phyloP scores from a whole-genome alignment of 2,113 vertebrate genomes.

The Anolis sagrei region DNA sequence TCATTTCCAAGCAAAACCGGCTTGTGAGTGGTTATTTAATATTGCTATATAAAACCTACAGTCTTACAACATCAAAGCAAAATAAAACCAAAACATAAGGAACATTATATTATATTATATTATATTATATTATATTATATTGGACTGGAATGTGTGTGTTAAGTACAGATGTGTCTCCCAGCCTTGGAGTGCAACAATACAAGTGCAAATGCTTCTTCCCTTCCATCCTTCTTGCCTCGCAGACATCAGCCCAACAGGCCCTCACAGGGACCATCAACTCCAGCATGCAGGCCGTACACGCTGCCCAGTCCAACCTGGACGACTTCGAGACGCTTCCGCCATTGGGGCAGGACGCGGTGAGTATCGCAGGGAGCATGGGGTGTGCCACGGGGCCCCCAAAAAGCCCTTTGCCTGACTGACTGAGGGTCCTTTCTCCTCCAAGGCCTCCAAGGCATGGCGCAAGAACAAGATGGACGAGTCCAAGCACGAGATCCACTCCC shows the following conservation, averaged over 20 bases:
- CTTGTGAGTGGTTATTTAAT: no score
- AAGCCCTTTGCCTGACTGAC: background rate
- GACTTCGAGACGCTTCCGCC: slow-evolving; percentile 92
- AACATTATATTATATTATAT: no score
- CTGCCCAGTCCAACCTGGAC: slow-evolving; percentile 90
- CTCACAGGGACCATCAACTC: slow-evolving; percentile 97
- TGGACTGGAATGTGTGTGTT: no score
- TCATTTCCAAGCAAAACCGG: no score
- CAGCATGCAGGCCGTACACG: slow-evolving; percentile 97
- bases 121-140: no score
- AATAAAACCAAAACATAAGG: no score
- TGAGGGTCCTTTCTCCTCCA: slow-evolving; percentile 29
- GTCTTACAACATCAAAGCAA: no score
- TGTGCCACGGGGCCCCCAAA: no score
- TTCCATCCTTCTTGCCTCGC: slow-evolving; percentile 30
- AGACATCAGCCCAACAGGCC: slow-evolving; percentile 97
- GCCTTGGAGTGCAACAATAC: no score
- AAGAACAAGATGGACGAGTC: slow-evolving; percentile 99
- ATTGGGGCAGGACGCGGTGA: slow-evolving; percentile 95
- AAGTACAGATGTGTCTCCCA: no score
- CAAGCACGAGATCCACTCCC: slow-evolving; percentile 98
- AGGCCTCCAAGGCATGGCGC: slow-evolving; percentile 97
- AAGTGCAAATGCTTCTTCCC: no score
- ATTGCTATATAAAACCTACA: no score
- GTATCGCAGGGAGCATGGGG: slow-evolving; percentile 41